A percentile compares a stretch with the other conserved stretches of the same genome.
Conservation (phyloP, 2,888 invertebrate species). For the Dioctria rufipes region DNA sequence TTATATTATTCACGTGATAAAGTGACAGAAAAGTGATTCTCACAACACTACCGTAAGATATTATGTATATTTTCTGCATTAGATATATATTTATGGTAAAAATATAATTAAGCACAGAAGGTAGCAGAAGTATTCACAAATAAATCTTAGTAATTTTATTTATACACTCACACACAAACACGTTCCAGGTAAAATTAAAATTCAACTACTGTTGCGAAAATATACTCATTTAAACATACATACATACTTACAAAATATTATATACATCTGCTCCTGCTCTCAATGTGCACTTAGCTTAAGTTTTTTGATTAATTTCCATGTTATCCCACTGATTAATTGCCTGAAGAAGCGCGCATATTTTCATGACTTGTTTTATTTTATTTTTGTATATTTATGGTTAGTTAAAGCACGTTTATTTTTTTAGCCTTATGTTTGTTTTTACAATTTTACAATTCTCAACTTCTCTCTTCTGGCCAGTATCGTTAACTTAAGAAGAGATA, state of each 20-base stretch:
- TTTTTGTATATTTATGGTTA: slow-evolving; percentile 4
- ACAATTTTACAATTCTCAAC: neutral
- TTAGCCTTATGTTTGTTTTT: neutral
- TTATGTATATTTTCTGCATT: neutral
- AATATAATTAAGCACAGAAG: neutral
- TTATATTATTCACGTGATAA: slow-evolving; percentile 6
- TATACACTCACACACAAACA: neutral
- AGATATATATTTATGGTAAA: neutral
- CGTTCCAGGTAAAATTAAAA: neutral
- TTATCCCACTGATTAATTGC: slow-evolving; percentile 32
- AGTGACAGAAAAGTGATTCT: slow-evolving; percentile 34
- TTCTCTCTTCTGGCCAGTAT: slow-evolving; percentile 29
- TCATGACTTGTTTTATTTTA: slow-evolving; percentile 9
- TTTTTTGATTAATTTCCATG: neutral
- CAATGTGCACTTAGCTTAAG: too few relatives aligned
- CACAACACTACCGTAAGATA: slow-evolving; percentile 34
- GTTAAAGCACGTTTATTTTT: too few relatives aligned
- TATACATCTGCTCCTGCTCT: too few relatives aligned
- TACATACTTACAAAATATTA: too few relatives aligned
- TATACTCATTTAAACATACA: too few relatives aligned
- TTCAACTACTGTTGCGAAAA: neutral
- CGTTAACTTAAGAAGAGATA: neutral
- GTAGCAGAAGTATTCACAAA: neutral
- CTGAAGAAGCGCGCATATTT: slow-evolving; percentile 9
- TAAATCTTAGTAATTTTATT: too few relatives aligned